phyloP scores from a whole-genome alignment of 2,888 invertebrate genomes.

The Eupithecia dodoneata region DNA sequence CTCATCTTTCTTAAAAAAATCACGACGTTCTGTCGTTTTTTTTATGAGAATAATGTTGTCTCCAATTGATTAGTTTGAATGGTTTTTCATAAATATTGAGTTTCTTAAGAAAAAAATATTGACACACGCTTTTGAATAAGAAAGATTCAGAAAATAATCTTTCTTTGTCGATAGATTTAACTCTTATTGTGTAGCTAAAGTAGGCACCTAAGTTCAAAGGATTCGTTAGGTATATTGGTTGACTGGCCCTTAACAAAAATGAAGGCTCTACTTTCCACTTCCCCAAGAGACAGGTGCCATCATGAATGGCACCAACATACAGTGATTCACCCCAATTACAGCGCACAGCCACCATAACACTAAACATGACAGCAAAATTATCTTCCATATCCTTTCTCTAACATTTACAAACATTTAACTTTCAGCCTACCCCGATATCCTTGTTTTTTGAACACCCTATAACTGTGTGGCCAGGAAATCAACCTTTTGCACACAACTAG shows the following conservation, averaged over 20 bases:
- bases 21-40: background rate
- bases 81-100: background rate
- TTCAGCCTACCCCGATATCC: conserved; percentile 31
- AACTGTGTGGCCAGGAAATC: conserved; percentile 20
- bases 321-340: conserved; percentile 33
- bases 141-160: background rate
- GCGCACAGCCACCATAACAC: conserved; percentile 29
- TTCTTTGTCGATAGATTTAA: background rate
- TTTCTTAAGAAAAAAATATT: background rate
- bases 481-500: background rate
- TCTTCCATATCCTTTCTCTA: conserved; percentile 28
- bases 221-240: background rate
- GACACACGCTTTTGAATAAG: background rate
- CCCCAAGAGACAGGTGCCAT: conserved; percentile 1
- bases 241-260: background rate
- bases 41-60: background rate
- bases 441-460: conserved; percentile 35
- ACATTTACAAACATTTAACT: conserved; percentile 38
- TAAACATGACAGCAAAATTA: conserved; percentile 37
- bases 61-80: background rate
- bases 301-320: background rate
- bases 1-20: too few relatives aligned
- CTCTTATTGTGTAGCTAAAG: background rate
- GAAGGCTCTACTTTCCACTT: background rate
- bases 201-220: background rate